Conservation (phyloP, 2,113 vertebrate species). For the Toxostoma redivivum region DNA sequence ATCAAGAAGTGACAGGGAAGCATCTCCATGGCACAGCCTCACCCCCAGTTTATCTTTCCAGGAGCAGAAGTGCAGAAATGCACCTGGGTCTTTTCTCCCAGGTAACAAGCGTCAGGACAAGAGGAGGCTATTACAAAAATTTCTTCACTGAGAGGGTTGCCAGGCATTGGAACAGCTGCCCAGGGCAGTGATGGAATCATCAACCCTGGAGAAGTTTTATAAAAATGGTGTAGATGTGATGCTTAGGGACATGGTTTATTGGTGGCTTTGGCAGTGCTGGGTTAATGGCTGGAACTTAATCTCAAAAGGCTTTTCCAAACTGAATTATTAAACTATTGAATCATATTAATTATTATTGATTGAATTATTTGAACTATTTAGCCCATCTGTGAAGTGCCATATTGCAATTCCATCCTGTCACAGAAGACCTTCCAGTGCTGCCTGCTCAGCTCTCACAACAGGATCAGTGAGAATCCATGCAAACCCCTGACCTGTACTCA, state of each 20-base stretch:
- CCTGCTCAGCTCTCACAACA: not conserved
- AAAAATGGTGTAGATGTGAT: not conserved
- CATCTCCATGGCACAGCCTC: not conserved
- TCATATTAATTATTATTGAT: not conserved
- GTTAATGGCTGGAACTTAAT: not conserved
- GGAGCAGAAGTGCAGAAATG: not conserved
- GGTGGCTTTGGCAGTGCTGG: not conserved
- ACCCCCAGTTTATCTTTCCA: not conserved
- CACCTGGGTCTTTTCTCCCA: not conserved
- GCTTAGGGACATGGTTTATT: not conserved
- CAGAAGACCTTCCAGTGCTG: not conserved
- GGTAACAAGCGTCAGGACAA: not conserved
- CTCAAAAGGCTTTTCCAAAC: not conserved
- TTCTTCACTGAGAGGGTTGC: not conserved
- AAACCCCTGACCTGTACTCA: not conserved
- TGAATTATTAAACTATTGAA: not conserved
- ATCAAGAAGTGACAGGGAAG: not conserved
- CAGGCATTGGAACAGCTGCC: not conserved
- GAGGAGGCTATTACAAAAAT: not conserved
- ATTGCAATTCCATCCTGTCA: not conserved
- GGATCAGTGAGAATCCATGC: rapidly evolving
- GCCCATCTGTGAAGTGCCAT: not conserved
- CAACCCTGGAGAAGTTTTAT: not conserved
- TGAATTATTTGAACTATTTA: not conserved
- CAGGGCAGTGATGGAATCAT: not conserved